A percentile compares a stretch with the other conserved stretches of the same genome.
Conservation (phyloP, 1,140 invertebrate genomes). For the Polyergus mexicanus region DNA sequence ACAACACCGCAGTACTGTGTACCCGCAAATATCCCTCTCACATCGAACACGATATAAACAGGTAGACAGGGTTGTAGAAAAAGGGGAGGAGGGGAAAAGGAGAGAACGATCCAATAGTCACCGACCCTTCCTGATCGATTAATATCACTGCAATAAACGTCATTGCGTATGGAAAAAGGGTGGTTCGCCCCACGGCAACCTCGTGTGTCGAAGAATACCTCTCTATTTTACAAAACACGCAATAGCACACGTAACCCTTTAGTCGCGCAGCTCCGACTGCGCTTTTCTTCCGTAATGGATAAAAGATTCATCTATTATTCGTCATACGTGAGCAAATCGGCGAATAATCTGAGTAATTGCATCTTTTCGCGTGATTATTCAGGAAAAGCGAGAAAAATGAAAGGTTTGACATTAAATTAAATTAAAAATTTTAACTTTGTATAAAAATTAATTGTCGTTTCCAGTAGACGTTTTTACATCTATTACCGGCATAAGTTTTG, state of each 20-base stretch:
- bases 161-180: slow-evolving; percentile 64
- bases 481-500: neutral
- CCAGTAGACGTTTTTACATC: neutral
- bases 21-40: slow-evolving; percentile 60
- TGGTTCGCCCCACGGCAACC: slow-evolving; percentile 28
- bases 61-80: slow-evolving; percentile 62
- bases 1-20: slow-evolving; percentile 42
- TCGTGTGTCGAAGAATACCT: slow-evolving; percentile 40
- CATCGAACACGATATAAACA: slow-evolving; percentile 62
- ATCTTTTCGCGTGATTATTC: neutral
- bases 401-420: neutral
- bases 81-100: slow-evolving; percentile 46
- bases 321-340: neutral
- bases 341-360: neutral
- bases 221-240: slow-evolving; percentile 69
- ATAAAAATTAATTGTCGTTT: neutral
- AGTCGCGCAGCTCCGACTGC: slow-evolving; percentile 20
- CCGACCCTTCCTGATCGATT: slow-evolving; percentile 67
- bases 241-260: slow-evolving; percentile 58
- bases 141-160: slow-evolving; percentile 74
- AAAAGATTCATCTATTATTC: neutral
- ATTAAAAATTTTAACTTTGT: neutral
- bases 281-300: slow-evolving; percentile 44
- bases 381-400: neutral
- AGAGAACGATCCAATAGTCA: slow-evolving; percentile 63